Conservation (phyloP, 2,797 vertebrate genomes). For the Cryptoprocta ferox region DNA sequence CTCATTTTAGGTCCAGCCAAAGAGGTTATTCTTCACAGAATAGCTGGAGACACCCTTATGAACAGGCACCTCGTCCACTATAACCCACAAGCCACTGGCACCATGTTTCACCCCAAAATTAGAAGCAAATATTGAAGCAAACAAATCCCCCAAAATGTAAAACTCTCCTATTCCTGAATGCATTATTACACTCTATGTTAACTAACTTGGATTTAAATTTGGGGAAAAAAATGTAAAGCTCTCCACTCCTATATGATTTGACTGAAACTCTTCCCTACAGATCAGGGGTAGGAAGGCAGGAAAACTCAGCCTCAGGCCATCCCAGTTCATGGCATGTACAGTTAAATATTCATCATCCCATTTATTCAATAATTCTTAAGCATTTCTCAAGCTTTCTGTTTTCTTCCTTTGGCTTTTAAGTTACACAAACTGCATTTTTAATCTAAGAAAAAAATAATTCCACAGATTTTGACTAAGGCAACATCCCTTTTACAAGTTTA, state of each 20-base stretch:
- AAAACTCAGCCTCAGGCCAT: neutral
- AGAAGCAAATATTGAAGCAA: neutral
- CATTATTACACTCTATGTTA: no score
- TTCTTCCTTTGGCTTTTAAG: conserved; percentile 41
- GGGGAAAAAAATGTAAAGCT: neutral
- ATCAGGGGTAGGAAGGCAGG: neutral
- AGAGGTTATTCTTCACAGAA: conserved; percentile 56
- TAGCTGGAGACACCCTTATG: neutral
- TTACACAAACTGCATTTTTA: neutral
- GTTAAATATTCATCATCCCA: neutral
- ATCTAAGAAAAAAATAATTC: neutral
- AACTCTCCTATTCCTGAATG: neutral
- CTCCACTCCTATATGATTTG: neutral
- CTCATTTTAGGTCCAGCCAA: conserved; percentile 56
- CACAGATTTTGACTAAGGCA: neutral
- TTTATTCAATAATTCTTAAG: neutral
- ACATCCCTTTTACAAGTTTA: neutral
- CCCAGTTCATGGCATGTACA: neutral
- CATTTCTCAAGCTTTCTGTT: neutral
- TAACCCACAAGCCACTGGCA: conserved; percentile 47
- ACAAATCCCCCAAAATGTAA: neutral
- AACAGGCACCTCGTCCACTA: conserved; percentile 14
- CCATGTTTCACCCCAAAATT: neutral
- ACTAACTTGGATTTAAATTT: no score
- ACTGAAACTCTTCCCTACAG: neutral